phyloP scores from a whole-genome alignment of 2,888 invertebrate species.

The Drosophila mulleri region DNA sequence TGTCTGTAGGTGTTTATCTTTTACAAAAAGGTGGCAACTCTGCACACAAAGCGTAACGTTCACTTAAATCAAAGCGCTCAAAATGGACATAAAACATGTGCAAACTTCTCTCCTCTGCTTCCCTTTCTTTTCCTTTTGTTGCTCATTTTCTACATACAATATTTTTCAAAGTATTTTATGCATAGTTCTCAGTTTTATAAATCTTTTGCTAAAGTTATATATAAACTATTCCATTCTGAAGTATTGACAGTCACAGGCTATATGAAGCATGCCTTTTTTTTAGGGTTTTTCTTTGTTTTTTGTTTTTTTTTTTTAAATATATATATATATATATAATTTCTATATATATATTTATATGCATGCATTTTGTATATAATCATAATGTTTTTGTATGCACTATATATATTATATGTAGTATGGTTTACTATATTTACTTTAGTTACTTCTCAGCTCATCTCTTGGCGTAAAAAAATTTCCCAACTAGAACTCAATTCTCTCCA shows the following conservation, averaged over 20 bases:
- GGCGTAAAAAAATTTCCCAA: conserved; percentile 72
- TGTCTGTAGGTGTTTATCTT: conserved; percentile 39
- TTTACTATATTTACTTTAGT: conserved; percentile 58
- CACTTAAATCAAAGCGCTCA: conserved; percentile 69
- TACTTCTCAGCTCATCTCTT: conserved; percentile 35
- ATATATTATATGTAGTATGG: conserved; percentile 65
- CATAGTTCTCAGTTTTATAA: conserved; percentile 52
- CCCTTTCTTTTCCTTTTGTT: conserved; percentile 25
- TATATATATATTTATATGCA: conserved; percentile 51
- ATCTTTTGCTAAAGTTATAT: conserved; percentile 77
- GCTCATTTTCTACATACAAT: conserved; percentile 54
- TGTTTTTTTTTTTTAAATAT: too few relatives aligned
- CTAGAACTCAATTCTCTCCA: conserved; percentile 6
- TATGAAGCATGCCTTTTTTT: conserved; percentile 72
- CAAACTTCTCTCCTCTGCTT: conserved; percentile 31
- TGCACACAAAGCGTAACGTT: conserved; percentile 77
- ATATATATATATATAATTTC: conserved; percentile 42
- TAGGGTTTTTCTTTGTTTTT: conserved; percentile 35
- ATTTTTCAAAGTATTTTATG: conserved; percentile 35
- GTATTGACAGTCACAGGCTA: conserved; percentile 84
- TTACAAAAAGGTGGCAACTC: conserved; percentile 72
- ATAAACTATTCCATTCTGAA: conserved; percentile 80
- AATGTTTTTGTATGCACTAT: conserved; percentile 58
- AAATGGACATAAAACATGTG: conserved; percentile 69
- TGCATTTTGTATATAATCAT: conserved; percentile 61